phyloP scores from a whole-genome alignment of 1,140 invertebrate genomes.

The Aphelenchoides fujianensis region DNA sequence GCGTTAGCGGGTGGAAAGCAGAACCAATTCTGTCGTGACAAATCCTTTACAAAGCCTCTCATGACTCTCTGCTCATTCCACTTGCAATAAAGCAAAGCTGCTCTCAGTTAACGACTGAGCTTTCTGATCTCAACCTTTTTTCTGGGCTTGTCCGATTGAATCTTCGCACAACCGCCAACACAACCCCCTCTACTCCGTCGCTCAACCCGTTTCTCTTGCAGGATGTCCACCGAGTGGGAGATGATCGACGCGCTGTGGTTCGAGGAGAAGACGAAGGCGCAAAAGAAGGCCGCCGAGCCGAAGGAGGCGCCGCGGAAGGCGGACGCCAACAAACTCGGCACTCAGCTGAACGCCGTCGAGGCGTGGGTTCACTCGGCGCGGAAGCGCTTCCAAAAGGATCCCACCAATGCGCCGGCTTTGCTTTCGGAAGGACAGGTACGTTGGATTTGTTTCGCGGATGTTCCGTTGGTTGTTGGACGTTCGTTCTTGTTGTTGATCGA shows the following conservation, averaged over 20 bases:
- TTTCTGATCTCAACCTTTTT: no score
- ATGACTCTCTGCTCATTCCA: no score
- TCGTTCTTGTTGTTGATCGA: no score
- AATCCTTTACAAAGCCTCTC: constrained; percentile 18
- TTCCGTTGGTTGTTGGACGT: no score
- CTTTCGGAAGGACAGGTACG: constrained; percentile 35
- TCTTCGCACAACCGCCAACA: no score
- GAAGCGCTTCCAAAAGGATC: constrained; percentile 29
- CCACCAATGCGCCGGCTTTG: constrained; percentile 11
- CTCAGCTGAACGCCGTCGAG: constrained; percentile 71
- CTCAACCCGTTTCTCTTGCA: no score
- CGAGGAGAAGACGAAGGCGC: constrained; percentile 59
- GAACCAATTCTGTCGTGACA: background rate
- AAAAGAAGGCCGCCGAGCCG: constrained; percentile 7
- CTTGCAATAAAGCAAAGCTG: no score
- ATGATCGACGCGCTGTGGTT: constrained; percentile 67
- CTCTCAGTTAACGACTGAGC: no score
- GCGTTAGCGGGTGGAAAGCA: no score
- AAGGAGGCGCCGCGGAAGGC: constrained; percentile 10
- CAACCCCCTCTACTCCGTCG: no score
- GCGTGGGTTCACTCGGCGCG: constrained; percentile 36
- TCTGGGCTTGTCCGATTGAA: no score
- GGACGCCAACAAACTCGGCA: constrained; percentile 67
- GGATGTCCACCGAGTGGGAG: constrained; percentile 71
- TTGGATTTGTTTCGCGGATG: no score